A percentile compares a stretch with the other conserved stretches of the same genome.
Conservation (phyloP, 2,888 invertebrate species). For the Cloeon dipterum region DNA sequence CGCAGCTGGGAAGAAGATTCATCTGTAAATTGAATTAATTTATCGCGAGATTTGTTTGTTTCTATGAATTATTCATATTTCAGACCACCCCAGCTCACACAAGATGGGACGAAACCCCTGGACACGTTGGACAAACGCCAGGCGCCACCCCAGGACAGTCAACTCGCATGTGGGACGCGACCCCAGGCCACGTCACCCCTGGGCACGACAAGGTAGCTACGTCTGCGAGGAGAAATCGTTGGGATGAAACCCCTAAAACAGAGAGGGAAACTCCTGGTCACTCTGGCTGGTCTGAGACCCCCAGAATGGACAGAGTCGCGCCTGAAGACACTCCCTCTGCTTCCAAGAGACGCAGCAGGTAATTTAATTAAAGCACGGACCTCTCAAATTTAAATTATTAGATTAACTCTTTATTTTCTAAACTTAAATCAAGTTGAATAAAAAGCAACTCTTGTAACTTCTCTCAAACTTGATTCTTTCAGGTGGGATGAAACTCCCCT, state of each 20-base stretch:
- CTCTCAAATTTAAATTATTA: too few relatives aligned
- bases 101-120: slow-evolving; percentile 92
- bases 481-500: slow-evolving; percentile 93
- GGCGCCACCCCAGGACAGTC: slow-evolving; percentile 80
- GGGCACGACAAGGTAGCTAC: slow-evolving; percentile 39
- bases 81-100: slow-evolving; percentile 52
- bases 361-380: too few relatives aligned
- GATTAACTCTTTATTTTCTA: too few relatives aligned
- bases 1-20: slow-evolving; percentile 12
- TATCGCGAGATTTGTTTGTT: too few relatives aligned
- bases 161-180: slow-evolving; percentile 90
- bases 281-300: slow-evolving; percentile 99
- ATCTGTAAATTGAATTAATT: background rate
- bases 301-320: slow-evolving; percentile 67
- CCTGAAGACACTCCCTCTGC: slow-evolving; percentile 59
- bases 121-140: slow-evolving; percentile 62
- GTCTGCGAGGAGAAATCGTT: slow-evolving; percentile 74
- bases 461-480: too few relatives aligned
- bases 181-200: slow-evolving; percentile 79
- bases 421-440: too few relatives aligned
- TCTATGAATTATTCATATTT: background rate
- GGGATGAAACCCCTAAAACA: slow-evolving; percentile 99
- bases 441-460: too few relatives aligned
- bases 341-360: slow-evolving; percentile 85
- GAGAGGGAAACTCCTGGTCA: slow-evolving; percentile 94